A percentile compares a stretch with the other conserved stretches of the same genome.
Evolutionary conservation across 2,888 invertebrate species (phyloP).

Genomic region (Luperina nickerlii): DNA sequence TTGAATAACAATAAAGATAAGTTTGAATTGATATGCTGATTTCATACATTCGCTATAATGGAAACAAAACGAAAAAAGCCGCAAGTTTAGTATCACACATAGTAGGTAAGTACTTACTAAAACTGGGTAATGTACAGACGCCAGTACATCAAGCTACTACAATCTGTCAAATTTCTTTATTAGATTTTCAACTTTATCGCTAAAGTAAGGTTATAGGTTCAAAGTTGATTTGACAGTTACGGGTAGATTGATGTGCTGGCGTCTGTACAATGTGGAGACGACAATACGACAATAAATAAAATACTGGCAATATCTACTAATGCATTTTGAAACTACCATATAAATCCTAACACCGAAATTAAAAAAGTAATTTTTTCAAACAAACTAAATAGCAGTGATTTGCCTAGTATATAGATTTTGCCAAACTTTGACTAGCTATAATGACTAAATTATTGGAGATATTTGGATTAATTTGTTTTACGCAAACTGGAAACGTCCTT

Average conservation of each 20-base stretch:
- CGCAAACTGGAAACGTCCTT: neutral
- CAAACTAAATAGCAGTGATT: neutral
- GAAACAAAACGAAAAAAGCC: neutral
- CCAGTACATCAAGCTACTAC: too few relatives aligned
- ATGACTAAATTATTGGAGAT: neutral
- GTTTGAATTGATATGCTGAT: neutral
- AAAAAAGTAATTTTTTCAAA: neutral
- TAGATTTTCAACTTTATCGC: too few relatives aligned
- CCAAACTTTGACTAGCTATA: neutral
- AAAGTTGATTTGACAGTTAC: too few relatives aligned
- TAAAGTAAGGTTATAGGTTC: too few relatives aligned
- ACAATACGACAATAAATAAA: neutral
- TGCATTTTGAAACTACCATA: too few relatives aligned
- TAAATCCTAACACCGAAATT: neutral
- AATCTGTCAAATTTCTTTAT: too few relatives aligned
- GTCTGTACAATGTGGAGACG: neutral
- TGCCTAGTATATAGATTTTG: neutral
- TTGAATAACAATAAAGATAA: neutral
- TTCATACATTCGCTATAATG: conserved; percentile 35
- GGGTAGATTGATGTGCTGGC: too few relatives aligned
- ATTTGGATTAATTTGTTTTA: neutral
- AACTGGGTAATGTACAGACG: neutral
- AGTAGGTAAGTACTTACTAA: neutral
- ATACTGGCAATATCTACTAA: neutral
- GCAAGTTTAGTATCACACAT: neutral